Conservation (phyloP, 2,888 invertebrate species). For the Aethes cnicana region DNA sequence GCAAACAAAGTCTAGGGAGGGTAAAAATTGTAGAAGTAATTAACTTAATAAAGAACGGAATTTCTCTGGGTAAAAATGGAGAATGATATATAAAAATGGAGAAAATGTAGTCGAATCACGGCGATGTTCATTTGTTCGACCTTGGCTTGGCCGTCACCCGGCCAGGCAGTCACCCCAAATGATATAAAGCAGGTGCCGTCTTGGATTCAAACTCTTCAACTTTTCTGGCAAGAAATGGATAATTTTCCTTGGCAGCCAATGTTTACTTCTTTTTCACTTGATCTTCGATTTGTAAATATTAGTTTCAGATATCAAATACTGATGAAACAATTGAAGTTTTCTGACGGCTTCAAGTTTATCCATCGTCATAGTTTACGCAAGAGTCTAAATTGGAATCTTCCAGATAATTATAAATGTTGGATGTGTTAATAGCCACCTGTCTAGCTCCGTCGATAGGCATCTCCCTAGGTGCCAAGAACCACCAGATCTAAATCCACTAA, state of each 20-base stretch:
- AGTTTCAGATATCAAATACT: too few species aligned
- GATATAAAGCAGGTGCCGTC: slow-evolving; percentile 41
- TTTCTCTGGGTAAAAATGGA: too few species aligned
- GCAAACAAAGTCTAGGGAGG: too few species aligned
- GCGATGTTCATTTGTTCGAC: slow-evolving; percentile 17
- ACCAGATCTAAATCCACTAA: slow-evolving; percentile 37
- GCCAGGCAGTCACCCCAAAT: slow-evolving; percentile 31
- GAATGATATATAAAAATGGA: slow-evolving; percentile 2
- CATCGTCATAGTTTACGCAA: slow-evolving; percentile 2
- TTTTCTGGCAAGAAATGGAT: slow-evolving; percentile 20
- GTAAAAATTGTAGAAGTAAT: too few species aligned
- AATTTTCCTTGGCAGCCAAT: slow-evolving; percentile 16
- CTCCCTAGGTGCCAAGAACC: slow-evolving; percentile 37
- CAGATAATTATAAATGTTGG: slow-evolving; percentile 7
- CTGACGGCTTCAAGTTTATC: too few species aligned
- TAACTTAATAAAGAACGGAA: too few species aligned
- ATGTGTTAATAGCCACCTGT: slow-evolving; percentile 11
- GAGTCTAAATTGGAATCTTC: not conserved
- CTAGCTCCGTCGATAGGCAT: slow-evolving; percentile 12
- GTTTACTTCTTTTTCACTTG: slow-evolving; percentile 1
- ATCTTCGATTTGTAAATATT: too few species aligned
- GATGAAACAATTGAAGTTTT: too few species aligned
- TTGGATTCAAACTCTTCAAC: slow-evolving; percentile 30
- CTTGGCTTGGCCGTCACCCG: slow-evolving; percentile 18
- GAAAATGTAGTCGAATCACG: slow-evolving; percentile 7